Base-by-base conservation (phyloP, 2,797 vertebrate species). In the Sebastes iracundus region DNA sequence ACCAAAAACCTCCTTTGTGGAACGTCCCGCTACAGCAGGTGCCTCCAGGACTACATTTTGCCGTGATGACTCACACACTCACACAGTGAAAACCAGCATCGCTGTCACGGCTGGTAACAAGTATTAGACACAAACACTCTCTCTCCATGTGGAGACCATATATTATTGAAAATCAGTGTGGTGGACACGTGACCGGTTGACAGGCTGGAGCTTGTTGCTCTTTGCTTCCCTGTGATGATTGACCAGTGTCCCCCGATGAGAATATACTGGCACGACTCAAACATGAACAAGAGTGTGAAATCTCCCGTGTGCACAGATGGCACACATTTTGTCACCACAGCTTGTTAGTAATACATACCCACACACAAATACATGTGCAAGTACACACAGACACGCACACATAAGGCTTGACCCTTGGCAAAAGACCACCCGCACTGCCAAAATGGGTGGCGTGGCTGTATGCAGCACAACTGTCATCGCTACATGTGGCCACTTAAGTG, bases 251-350 rank as follows among this genome's bases (percentile, higher is more conserved):
- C 87, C 87, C 87, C 22, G 55, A 83, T 80, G 90, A 84, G 87
- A 90, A 88, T 69, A 88, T 67, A 83, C 90, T 93, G 93, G 92
- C 93, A 89, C 82, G 60, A 84, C 79, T 87, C 84, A 72, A 81
- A 90, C 87, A 85, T 8, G 93, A 86, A 74, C 85, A 70, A 64
- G 91, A 88, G 90, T 92, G 93, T 87, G 92, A 94, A 92, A 87
- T 89, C 93, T 92, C 91, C 93, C 35, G 90, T 91, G 92, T 90
- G 88, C 89, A 92, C 94, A 95, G 94, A 95, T 95, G 94, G 95
- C 90, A 73, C 82, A 49, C 79, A 83, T 90, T 95, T 94, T 93
- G 91, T 91, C 91, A 83, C 88, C 86, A 84, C 90, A 91, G 93
- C 90, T 93, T 90, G 93, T 90, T 87, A 86, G 87, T 61, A 85